These are phyloP conservation scores for Drosophila robusta DNA, from an alignment of 2,888 invertebrate genomes.

Conservation along the genomic window DNA sequence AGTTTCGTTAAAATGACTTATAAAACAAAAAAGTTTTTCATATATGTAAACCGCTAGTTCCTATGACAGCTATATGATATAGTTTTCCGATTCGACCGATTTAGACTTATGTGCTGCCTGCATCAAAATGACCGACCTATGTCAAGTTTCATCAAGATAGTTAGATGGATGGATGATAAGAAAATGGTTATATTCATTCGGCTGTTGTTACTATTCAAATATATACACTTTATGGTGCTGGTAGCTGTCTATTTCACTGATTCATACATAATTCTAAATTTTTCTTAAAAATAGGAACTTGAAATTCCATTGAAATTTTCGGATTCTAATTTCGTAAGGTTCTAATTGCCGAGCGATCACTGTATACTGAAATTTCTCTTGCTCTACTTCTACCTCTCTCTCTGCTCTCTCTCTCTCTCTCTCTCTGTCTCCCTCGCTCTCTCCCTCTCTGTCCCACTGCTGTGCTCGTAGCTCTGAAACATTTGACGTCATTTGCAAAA, in stretches of 20 bases:
- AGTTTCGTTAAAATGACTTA: too few species aligned
- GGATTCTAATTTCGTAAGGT: conserved; percentile 2
- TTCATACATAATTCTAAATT: background rate
- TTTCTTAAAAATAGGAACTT: background rate
- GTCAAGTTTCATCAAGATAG: background rate
- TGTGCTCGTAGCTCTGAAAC: conserved; percentile 27
- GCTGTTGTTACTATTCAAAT: background rate
- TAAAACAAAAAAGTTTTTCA: background rate
- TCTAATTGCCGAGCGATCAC: conserved; percentile 13
- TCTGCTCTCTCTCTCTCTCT: background rate
- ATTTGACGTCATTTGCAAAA: conserved; percentile 77
- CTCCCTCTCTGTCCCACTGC: conserved; percentile 5
- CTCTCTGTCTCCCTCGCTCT: background rate
- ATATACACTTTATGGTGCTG: background rate
- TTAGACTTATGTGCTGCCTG: background rate
- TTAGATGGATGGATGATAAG: background rate
- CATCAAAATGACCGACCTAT: background rate
- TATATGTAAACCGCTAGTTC: background rate
- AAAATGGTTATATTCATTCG: background rate
- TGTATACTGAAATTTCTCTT: conserved; percentile 13
- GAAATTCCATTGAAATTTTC: background rate
- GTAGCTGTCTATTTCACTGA: background rate
- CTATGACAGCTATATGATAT: background rate
- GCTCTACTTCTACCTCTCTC: conserved; percentile 2
- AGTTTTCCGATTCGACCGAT: background rate